These are phyloP conservation scores for Diplodus sargus DNA, from an alignment of 2,797 vertebrate species.

Conservation along the genomic window DNA sequence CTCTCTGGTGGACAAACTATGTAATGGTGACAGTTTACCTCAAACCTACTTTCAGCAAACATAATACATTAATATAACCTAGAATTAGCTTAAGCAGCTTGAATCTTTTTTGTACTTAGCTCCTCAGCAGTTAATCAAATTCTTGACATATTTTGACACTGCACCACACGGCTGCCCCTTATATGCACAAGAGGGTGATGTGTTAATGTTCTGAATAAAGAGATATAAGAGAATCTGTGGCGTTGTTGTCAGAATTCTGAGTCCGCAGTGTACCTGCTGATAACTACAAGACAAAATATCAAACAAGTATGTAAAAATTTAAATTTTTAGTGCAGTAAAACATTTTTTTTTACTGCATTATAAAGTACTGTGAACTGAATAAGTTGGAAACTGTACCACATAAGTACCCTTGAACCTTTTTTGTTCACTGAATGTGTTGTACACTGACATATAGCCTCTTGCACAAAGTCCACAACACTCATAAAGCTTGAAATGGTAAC, in stretches of 20 bases:
- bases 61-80: no score
- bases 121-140: no score
- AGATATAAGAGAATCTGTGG: no score
- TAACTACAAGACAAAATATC: background rate
- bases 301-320: background rate
- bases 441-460: background rate
- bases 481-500: background rate
- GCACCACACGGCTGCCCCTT: no score
- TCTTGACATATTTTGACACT: no score
- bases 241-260: no score
- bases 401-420: background rate
- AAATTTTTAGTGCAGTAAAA: no score
- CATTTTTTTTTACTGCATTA: background rate
- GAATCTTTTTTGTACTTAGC: no score
- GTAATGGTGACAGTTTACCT: background rate
- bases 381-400: background rate
- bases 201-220: no score
- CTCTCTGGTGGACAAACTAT: background rate
- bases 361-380: background rate
- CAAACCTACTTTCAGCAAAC: background rate
- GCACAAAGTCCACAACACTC: background rate
- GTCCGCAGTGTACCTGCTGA: no score
- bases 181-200: no score
- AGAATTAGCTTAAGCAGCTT: no score
- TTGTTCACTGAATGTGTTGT: background rate